Evolutionary conservation across 2,797 vertebrate genomes (phyloP), one percentile per base, ranked within the genome.

Genomic region (Oryzias sinensis): DNA sequence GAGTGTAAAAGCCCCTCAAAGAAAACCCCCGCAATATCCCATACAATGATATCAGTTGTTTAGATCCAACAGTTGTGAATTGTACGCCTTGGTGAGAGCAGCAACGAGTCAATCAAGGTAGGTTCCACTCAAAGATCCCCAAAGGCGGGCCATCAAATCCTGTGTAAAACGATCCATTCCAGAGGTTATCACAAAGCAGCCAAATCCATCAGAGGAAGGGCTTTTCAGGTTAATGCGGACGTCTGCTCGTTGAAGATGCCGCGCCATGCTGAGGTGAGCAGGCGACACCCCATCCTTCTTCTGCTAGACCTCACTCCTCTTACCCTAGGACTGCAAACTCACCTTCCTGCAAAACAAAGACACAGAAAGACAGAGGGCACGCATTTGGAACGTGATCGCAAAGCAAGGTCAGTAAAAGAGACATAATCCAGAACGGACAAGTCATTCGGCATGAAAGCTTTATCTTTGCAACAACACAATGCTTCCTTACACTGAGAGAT

Each of bases 11-110:
- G 14, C 72, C 76, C 68, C 50, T 59, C 3, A 53, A 84, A 82
- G 72, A 85, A 86, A 88, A 87, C 80, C 86, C 86, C 86, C 57
- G 76, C 88, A 90, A 74, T 86, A 90, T 92, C 91, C 89, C 70
- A 87, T 88, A 78, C 82, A 87, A 87, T 88, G 84, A 83, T 89
- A 84, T 88, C 84, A 83, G 84, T 78, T 88, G 70, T 70, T 72
- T 82, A 85, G 68, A 89, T 85, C 89, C 89, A 74, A 68, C 41
- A 72, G 65, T 37, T 37, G 33, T 37, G 33, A 37, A 37, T 3
- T 37, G 33, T 0, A 33, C 29, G 29, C 9, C 33, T 37, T 37
- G 33, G 33, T 37, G 3, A 68, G 69, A 77, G 56, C 41, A 20
- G 27, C 62, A 66, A 48, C 0, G 9, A 75, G 70, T 84, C 76